Evolutionary conservation across 2,888 invertebrate genomes (phyloP).

Genomic region (Neelides folsomi): DNA sequence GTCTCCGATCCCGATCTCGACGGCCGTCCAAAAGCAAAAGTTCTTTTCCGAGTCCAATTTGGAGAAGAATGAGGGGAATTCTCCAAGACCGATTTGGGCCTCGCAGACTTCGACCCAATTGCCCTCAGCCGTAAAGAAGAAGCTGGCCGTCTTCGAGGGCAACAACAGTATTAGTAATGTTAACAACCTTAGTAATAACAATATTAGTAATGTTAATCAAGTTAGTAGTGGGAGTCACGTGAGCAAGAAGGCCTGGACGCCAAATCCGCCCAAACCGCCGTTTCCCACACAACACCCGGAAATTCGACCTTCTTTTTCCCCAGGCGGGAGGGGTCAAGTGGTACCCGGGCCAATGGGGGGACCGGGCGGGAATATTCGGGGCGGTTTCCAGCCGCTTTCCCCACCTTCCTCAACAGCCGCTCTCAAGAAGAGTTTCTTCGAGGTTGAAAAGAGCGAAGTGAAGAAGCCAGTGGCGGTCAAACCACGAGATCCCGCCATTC

Average conservation of each 20-base stretch:
- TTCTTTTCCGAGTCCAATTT: neutral
- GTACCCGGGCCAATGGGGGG: too few relatives aligned
- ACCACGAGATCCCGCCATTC: neutral
- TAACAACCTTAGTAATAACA: too few relatives aligned
- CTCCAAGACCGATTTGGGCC: constrained; percentile 11
- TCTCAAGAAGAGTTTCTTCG: too few relatives aligned
- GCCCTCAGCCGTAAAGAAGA: constrained; percentile 27
- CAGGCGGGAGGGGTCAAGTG: neutral
- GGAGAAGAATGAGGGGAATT: too few relatives aligned
- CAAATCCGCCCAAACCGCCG: neutral
- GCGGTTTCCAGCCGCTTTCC: too few relatives aligned
- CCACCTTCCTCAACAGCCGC: too few relatives aligned
- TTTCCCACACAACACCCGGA: neutral
- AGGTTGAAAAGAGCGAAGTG: neutral
- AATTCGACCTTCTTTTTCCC: neutral
- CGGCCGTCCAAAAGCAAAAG: constrained; percentile 6
- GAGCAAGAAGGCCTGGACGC: neutral
- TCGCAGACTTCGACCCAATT: constrained; percentile 10
- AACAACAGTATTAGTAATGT: neutral
- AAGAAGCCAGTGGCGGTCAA: constrained; percentile 3
- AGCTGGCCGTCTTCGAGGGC: constrained; percentile 30
- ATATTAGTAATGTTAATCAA: too few relatives aligned
- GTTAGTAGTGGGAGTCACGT: neutral
- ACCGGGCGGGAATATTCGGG: too few relatives aligned
- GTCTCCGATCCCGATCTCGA: constrained; percentile 18